Percentiles rank a stretch among this genome's conserved stretches.
phyloP scores from a whole-genome alignment of 1,140 invertebrate species.

The Drusus annulatus region DNA sequence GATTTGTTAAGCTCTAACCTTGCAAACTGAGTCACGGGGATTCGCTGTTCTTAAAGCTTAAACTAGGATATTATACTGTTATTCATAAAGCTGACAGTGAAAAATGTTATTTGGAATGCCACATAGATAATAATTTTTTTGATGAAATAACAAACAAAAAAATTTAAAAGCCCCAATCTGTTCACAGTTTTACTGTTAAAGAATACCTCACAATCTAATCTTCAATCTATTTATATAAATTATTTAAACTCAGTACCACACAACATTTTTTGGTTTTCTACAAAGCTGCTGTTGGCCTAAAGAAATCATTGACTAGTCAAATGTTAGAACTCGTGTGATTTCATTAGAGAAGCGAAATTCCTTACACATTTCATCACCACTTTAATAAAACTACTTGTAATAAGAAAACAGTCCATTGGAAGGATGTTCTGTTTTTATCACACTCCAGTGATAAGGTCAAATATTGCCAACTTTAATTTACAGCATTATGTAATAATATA shows the following conservation, averaged over 20 bases:
- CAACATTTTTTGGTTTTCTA: conserved; percentile 33
- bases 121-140: background rate
- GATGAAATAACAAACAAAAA: background rate
- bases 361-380: background rate
- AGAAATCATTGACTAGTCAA: conserved; percentile 24
- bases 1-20: too few relatives aligned
- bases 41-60: too few relatives aligned
- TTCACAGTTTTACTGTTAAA: conserved; percentile 1
- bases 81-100: background rate
- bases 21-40: too few relatives aligned
- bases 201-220: too few relatives aligned
- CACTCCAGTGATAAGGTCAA: too few relatives aligned
- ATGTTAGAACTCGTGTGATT: background rate
- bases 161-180: background rate
- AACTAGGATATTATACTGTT: too few relatives aligned
- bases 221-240: conserved; percentile 8
- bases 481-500: too few relatives aligned
- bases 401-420: too few relatives aligned
- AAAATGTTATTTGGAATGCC: conserved; percentile 9
- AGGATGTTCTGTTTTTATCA: too few relatives aligned
- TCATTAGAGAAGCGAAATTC: background rate
- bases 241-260: conserved; percentile 23
- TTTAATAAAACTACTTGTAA: too few relatives aligned
- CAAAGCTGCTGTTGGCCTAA: conserved; percentile 26
- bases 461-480: too few relatives aligned